Base-by-base conservation (phyloP, 2,888 invertebrate genomes). In the Ophion ellenae region DNA sequence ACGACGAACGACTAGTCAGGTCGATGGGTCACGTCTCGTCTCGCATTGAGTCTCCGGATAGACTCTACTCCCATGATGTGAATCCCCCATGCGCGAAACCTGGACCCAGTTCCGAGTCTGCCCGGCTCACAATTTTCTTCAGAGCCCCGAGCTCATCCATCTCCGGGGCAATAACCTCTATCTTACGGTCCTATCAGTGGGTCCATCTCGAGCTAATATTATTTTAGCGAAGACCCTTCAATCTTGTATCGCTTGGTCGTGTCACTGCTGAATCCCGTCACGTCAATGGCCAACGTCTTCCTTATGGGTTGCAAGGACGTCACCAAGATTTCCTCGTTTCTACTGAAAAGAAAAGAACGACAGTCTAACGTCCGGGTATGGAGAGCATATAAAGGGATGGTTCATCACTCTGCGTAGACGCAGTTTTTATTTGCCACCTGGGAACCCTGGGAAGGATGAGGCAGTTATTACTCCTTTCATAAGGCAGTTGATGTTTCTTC, bases 191-290 rank as follows among this genome's bases (percentile, higher is more conserved):
- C 88, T 88, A 89, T 89, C 90, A 82, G 70, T 57, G 78, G 77
- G 88, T 78, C 87, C 89, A 89, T 90, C 90, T 88, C 87, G 85
- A 87, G 90, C 88, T 87, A 90, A 90, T 90, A 91, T 91, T 90
- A 90, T 90, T 90, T 89, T 88, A 90, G 88, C 53, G 76, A 69
- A 83, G 81, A 84, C 83, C 83, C 86, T 78, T 86, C 88, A 78
- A 84, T 85, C 45, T 86, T 20, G 63, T 79, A 73, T 86, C 83
- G 78, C 84, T 81, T 59, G 80, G 45, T 66, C 63, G 76, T 77
- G 78, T 83, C 87, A 71, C 69, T 11, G 66, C 69, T 85, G 63
- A 82, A 67, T 83, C 82, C 77, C 70, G 61, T 75, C 75, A 47
- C 75, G 61, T 47, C 28, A 66, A 79, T 40, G 14, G 40, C 75